Percentiles rank a stretch among this genome's conserved stretches.
phyloP scores from a whole-genome alignment of 2,113 vertebrate genomes.

The Scophthalmus maximus region DNA sequence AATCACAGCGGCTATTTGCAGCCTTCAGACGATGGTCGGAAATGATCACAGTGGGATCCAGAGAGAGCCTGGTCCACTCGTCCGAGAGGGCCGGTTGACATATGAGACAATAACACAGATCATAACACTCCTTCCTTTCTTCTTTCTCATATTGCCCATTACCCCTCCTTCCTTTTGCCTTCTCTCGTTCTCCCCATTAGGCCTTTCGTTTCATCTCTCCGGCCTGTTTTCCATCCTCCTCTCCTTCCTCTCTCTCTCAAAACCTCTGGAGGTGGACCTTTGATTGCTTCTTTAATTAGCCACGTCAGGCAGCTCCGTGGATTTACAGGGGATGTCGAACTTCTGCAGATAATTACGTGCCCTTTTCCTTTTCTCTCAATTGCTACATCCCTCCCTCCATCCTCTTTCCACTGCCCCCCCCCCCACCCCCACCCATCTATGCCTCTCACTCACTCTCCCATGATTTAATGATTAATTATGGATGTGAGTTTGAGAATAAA shows the following conservation, averaged over 20 bases:
- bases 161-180: constrained; percentile 18
- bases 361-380: constrained; percentile 83
- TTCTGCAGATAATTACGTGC: constrained; percentile 97
- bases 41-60: constrained; percentile 58
- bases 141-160: constrained; percentile 40
- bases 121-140: constrained; percentile 52
- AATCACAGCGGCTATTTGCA: constrained; percentile 66
- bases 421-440: constrained; percentile 61
- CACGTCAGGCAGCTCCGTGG: constrained; percentile 91
- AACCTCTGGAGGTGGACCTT: constrained; percentile 90
- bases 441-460: constrained; percentile 80
- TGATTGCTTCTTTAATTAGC: constrained; percentile 98
- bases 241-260: constrained; percentile 79
- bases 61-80: constrained; percentile 47
- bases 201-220: constrained; percentile 45
- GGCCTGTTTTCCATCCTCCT: constrained; percentile 57
- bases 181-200: constrained; percentile 77
- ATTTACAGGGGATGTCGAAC: constrained; percentile 95
- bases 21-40: constrained; percentile 67
- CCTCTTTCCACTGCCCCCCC: constrained; percentile 66
- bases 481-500: constrained; percentile 96
- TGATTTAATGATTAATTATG: constrained; percentile 99
- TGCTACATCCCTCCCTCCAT: constrained; percentile 66
- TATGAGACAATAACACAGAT: constrained; percentile 75
- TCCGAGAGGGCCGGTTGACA: constrained; percentile 57